These are phyloP conservation scores for Scaptomyza polygonia DNA, from an alignment of 2,888 invertebrate genomes.

Conservation along the genomic window DNA sequence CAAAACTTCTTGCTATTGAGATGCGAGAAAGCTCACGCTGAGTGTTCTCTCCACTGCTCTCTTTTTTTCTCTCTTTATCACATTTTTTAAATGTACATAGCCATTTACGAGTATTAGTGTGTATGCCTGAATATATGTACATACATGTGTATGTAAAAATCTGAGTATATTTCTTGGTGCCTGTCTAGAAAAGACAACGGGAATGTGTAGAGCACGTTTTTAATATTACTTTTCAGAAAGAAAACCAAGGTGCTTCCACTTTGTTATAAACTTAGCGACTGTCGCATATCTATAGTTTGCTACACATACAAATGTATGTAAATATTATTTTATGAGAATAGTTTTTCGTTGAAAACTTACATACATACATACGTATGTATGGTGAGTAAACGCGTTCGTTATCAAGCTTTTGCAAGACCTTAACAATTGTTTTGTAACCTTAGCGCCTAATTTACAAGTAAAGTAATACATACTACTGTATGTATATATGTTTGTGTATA, in stretches of 20 bases:
- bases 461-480: not conserved
- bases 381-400: not conserved
- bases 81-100: not conserved
- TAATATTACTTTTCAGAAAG: not conserved
- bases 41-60: slow-evolving; percentile 16
- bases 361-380: not conserved
- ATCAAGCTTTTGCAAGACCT: not conserved
- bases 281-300: slow-evolving; percentile 13
- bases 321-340: not conserved
- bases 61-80: slow-evolving; percentile 4
- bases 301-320: not conserved
- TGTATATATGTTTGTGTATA: not conserved
- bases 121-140: not conserved
- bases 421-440: not conserved
- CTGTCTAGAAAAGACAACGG: not conserved
- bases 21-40: slow-evolving; percentile 44
- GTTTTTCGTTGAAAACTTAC: slow-evolving; percentile 25
- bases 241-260: slow-evolving; percentile 22
- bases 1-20: slow-evolving; percentile 27
- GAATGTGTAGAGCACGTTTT: not conserved
- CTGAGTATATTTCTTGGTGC: slow-evolving; percentile 9
- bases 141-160: not conserved
- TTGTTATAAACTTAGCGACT: slow-evolving; percentile 38
- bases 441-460: not conserved
- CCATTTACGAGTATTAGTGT: not conserved